Conservation (phyloP, 2,113 vertebrate genomes). For the Eira barbara region DNA sequence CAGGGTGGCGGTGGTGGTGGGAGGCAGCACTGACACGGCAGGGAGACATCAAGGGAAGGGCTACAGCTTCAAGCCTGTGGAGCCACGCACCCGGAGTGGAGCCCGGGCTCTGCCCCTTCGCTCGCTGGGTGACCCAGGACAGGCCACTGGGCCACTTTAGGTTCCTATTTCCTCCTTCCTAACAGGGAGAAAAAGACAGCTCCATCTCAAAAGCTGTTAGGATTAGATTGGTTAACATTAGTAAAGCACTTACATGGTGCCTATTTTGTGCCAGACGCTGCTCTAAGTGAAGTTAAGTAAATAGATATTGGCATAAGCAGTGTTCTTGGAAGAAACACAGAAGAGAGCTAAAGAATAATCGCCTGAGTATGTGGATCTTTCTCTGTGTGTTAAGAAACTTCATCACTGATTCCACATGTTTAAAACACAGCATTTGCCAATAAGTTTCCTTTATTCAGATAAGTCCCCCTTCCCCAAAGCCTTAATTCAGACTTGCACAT, state of each 20-base stretch:
- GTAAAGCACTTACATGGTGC: background rate
- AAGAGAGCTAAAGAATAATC: background rate
- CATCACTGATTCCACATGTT: background rate
- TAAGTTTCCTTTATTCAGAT: background rate
- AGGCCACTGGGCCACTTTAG: background rate
- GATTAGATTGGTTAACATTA: background rate
- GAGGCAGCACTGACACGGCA: background rate
- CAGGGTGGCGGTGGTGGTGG: background rate
- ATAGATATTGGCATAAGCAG: background rate
- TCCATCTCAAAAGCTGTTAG: background rate
- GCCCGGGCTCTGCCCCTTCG: background rate
- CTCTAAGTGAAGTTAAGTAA: background rate
- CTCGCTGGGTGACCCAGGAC: background rate
- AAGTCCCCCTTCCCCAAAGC: background rate
- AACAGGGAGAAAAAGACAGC: background rate
- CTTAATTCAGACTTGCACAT: background rate
- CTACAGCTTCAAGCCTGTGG: background rate
- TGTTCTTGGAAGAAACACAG: background rate
- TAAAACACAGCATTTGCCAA: background rate
- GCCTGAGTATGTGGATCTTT: background rate
- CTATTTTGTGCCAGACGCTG: background rate
- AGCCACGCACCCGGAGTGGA: fast-evolving
- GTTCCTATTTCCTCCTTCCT: background rate
- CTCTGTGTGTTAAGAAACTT: background rate
- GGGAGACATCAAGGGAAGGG: background rate